Evolutionary conservation across 2,113 vertebrate genomes (phyloP), one percentile per base, ranked within the genome.

Genomic region (Prolemur simus): DNA sequence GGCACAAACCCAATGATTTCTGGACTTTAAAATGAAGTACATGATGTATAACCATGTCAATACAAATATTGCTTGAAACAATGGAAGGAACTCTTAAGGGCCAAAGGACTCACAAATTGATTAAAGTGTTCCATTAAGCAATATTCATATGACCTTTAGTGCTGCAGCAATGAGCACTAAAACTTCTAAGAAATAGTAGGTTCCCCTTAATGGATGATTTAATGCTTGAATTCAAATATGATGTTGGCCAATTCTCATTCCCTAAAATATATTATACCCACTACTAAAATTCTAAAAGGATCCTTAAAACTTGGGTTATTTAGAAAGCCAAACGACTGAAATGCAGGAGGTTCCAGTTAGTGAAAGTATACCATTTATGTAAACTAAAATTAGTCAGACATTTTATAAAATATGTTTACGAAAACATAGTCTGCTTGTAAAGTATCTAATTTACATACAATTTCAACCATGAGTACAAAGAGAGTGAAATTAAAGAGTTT

Each of bases 401-500:
- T 76, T 87, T 95, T 49, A 71, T 83, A 83, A 88, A 76, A 96
- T 37, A 68, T 54, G 37, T 49, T 85, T 94, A 45, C 80, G n/a
- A 84, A 91, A 93, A 81, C 82, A 96, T 21, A 77, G 94, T 29
- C 66, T 47, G 80, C 97, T 96, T 92, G 71, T 63, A 88, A 96
- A 97, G 71, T 73, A 87, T 97, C 91, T 97, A 94, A 97, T 98
- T 97, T 98, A 27, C 66, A 92, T 69, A n/a, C 39, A 96, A 11
- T 95, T 73, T 95, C 84, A 89, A 94, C 47, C 91, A 87, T 64
- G 0, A 9, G 56, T 74, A 91, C 37, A 52, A 34, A 89, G 58
- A 97, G 97, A 71, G 42, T 91, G 39, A 71, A 98, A 85, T 97
- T 96, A 93, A 82, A 94, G 90, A 97, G 68, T 86, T 71, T 34